phyloP scores from a whole-genome alignment of 2,797 vertebrate genomes.

The Helicolenus hilgendorfi region DNA sequence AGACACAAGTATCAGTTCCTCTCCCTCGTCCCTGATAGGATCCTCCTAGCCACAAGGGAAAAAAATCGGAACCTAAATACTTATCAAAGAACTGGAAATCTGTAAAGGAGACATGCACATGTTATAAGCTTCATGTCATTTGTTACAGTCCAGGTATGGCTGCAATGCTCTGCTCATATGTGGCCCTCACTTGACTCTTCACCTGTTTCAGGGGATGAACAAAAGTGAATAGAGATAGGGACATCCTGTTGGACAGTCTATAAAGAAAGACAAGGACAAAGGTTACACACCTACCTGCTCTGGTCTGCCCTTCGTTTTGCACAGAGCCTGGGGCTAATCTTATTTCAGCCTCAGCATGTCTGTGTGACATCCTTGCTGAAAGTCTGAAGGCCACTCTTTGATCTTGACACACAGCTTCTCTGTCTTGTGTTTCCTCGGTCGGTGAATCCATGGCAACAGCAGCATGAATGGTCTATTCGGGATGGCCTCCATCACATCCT shows the following conservation, averaged over 20 bases:
- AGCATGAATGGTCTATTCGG: slow-evolving; percentile 46
- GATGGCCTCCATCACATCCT: not conserved
- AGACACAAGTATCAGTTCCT: slow-evolving; percentile 7
- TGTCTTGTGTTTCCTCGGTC: slow-evolving; percentile 21
- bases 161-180: not conserved
- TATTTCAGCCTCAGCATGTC: not conserved
- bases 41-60: slow-evolving; percentile 1
- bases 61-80: slow-evolving; percentile 20
- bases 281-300: not conserved
- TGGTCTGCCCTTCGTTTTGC: not conserved
- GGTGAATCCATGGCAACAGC: slow-evolving; percentile 62
- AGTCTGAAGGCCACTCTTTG: slow-evolving; percentile 35
- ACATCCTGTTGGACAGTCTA: not conserved
- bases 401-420: slow-evolving; percentile 36
- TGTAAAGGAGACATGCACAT: slow-evolving; percentile 5
- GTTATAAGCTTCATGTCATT: slow-evolving; percentile 1
- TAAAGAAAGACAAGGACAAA: slow-evolving; percentile 18
- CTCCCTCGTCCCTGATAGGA: slow-evolving; percentile 4
- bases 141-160: not conserved
- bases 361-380: slow-evolving; percentile 18
- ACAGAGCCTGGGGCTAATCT: slow-evolving; percentile 13
- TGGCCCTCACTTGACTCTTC: not conserved
- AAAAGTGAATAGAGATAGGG: not conserved
- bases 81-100: slow-evolving; percentile 11
- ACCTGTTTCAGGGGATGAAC: not conserved